Evolutionary conservation across 2,113 vertebrate genomes (phyloP), one percentile per base, ranked within the genome.

Genomic region (Pluvianellus socialis): DNA sequence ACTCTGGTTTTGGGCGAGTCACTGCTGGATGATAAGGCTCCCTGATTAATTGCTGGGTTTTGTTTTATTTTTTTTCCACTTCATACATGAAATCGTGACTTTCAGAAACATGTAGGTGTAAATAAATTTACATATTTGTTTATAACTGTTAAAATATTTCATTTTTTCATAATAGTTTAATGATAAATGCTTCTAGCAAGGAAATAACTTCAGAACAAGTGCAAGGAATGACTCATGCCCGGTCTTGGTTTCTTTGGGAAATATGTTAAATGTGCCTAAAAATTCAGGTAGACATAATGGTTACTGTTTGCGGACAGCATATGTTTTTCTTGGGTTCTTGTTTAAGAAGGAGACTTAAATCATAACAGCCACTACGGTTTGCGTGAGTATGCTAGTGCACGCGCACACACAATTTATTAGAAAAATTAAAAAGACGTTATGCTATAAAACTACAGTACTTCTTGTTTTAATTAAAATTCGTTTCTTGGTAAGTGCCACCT

Each of bases 341-440:
- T 38, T 84, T 61, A 86, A 65, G 47, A 74, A 52, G 16, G 15
- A 53, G 38, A 53, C 26, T 53, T 65, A 45, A 47, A 42, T 65
- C 0, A 0, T 21, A 52, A 27, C 24, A 35, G n/a, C 23, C 24
- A 5, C 26, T 21, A 0, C 42, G 32, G 22, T 42, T 94, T 81
- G 49, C 4, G 0, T 21, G 40, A 61, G 14, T 33, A 18, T 58
- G 15, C 12, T 42, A 22, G 35, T 61, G 16, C 3, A 24, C 20
- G 5, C 2, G 1, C 11, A 8, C 30, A 8, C 18, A 7, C 8
- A 16, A 2, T 22, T 82, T 38, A 42, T 53, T 86, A 45, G 71
- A 59, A 47, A 67, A 93, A 67, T 58, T 7, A 79, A 82, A 28
- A 50, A 50, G 50, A 30, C 4, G 5, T n/a, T 26, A 13, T 0